phyloP scores from a whole-genome alignment of 2,888 invertebrate species.

The Erebia aethiops region DNA sequence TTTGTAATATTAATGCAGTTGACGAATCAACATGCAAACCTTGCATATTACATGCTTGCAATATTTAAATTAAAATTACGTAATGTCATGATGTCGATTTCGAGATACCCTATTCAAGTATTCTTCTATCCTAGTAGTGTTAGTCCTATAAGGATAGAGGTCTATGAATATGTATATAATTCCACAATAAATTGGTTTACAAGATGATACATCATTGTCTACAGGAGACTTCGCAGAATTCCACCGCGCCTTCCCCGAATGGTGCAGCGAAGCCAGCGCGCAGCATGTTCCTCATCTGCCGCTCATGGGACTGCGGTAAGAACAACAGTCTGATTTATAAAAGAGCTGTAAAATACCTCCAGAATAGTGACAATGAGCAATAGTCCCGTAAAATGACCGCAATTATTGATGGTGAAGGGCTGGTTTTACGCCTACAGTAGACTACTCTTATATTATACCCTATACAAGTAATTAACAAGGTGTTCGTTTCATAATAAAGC shows the following conservation, averaged over 20 bases:
- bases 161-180: no score
- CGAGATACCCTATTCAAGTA: no score
- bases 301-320: conserved; percentile 81
- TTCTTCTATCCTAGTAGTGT: no score
- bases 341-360: neutral
- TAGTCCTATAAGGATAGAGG: no score
- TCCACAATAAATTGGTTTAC: neutral
- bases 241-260: conserved; percentile 93
- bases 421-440: no score
- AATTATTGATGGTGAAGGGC: no score
- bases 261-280: conserved; percentile 92
- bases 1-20: neutral
- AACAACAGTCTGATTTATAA: neutral
- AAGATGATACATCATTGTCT: conserved; percentile 50
- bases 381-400: no score
- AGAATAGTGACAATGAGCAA: no score
- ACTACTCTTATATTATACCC: no score
- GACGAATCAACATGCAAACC: neutral
- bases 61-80: neutral
- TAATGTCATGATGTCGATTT: neutral
- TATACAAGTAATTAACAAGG: no score
- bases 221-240: conserved; percentile 94
- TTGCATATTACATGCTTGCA: neutral
- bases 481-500: no score
- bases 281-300: conserved; percentile 84